Percentiles rank a stretch among this genome's conserved stretches.
phyloP scores from a whole-genome alignment of 1,140 invertebrate genomes.

The Euura lappo region DNA sequence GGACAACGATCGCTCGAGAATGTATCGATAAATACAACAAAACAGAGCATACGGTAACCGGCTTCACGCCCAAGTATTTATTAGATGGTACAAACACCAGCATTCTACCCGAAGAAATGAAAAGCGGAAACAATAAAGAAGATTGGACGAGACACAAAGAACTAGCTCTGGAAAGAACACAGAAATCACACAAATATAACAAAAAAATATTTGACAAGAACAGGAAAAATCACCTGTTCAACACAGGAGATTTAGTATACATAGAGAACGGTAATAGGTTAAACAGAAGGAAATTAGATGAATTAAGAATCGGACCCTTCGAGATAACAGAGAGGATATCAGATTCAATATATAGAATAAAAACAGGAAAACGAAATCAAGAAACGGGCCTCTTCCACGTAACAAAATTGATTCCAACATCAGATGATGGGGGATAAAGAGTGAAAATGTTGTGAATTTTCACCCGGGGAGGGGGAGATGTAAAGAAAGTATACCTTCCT shows the following conservation, averaged over 20 bases:
- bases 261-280: slow-evolving; percentile 10
- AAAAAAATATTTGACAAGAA: slow-evolving; percentile 16
- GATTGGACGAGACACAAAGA: slow-evolving; percentile 13
- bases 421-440: background rate
- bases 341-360: slow-evolving; percentile 20
- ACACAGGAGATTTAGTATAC: slow-evolving; percentile 21
- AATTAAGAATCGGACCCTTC: slow-evolving; percentile 21
- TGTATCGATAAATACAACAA: slow-evolving; percentile 21
- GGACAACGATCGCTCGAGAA: slow-evolving; percentile 21
- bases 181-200: slow-evolving; percentile 19
- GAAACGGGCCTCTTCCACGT: slow-evolving; percentile 16
- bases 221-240: slow-evolving; percentile 16
- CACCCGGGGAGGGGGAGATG: background rate
- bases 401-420: slow-evolving; percentile 16
- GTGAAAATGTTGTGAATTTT: background rate
- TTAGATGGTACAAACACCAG: slow-evolving; percentile 13
- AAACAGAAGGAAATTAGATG: slow-evolving; percentile 22
- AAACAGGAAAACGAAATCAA: slow-evolving; percentile 13
- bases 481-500: background rate
- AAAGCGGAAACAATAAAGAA: slow-evolving; percentile 8
- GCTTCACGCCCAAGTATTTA: slow-evolving; percentile 22
- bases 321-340: slow-evolving; percentile 19
- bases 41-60: slow-evolving; percentile 21
- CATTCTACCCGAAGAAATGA: slow-evolving; percentile 18
- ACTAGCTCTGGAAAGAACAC: slow-evolving; percentile 14